Evolutionary conservation across 2,113 vertebrate species (phyloP), one percentile per base, ranked within the genome.

Genomic region (Benthochromis sp.): DNA sequence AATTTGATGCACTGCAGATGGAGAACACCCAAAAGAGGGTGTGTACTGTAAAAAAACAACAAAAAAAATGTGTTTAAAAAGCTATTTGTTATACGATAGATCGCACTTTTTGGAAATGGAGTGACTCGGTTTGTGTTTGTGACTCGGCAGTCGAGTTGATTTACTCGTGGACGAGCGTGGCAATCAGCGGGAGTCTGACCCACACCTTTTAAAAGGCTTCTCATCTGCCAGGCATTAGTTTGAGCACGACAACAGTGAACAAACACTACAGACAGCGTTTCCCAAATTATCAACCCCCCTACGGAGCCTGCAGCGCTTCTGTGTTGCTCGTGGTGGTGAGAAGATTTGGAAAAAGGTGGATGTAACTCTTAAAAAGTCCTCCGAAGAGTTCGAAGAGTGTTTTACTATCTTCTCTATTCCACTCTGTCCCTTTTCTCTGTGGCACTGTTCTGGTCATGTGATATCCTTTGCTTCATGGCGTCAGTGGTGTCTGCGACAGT

Each of bases 391-490:
- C 71, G 12, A 80, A 91, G 69, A 86, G 88, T 83, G 88, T 85
- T 90, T 38, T 71, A 73, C 63, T 50, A 50, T 84, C 38, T 88
- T 78, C 83, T 84, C 31, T 90, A 45, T 91, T 50, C 27, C 79
- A 27, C 54, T 85, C 38, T 83, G 31, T 88, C 82, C 55, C 55
- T 40, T 47, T 71, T 61, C 43, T 17, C 84, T 91, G 91, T 95
- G 90, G 17, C 92, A 84, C 91, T 93, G 90, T 90, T 90, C 86
- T 91, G 87, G 86, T 96, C 90, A 93, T 93, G 95, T 96, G 89
- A 89, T 94, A 52, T 93, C 83, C 90, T 86, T 8, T 83, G 83
- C 90, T 95, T 94, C 78, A 90, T 92, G 90, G 90, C 84, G 91
- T 96, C 92, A 84, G 92, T 96, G 93, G 85, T 91, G 91, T 96